Evolutionary conservation across 2,888 invertebrate species (phyloP), one percentile per base, ranked within the genome.

Genomic region (Amphiduros pacificus): DNA sequence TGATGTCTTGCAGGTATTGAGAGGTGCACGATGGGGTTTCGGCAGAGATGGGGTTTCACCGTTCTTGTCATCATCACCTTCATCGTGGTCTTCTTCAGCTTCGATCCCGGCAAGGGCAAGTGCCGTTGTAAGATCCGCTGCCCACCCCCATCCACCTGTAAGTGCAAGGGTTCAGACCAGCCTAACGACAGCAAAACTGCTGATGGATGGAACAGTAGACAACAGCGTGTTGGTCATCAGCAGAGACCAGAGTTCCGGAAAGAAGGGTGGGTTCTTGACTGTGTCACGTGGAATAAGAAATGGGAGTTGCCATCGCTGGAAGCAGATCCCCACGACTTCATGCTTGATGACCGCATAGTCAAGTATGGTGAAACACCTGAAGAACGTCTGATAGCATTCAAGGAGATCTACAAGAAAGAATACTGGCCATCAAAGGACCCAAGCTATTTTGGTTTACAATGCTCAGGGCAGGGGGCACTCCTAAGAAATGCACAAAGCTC

Each of bases 201-300:
- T 24, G 55, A 55, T 17, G 55, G 55, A n/a, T 28, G 55, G 17
- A 40, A 41, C 9, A 40, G 41, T 26, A 41, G 40, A 1, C 20
- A 41, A 5, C 55, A 55, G 55, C 24, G 40, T 11, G 40, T 41
- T 28, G 40, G 41, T 26, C 44, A 44, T 44, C 17, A 20, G 22
- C 20, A 40, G 6, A 11, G 51, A 27, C 59, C 50, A 22, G 59
- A 62, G 24, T 24, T 63, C 9, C 50, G 41, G 2, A 51, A 60
- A 31, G 40, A 50, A 31, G 64, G 56, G 22, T 64, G 64, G 64
- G 53, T 62, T 24, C 28, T 62, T 3, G 64, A 64, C 52, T 64
- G 64, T 40, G 52, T 64, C 20, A 64, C 64, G 3, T 64, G 64
- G 64, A 62, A 62, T 32, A 49, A 52, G 29, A 64, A 64, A 40